A percentile compares a stretch with the other conserved stretches of the same genome.
These are phyloP conservation scores for Ennomos fuscantarius DNA, from an alignment of 2,888 invertebrate species.

Conservation along the genomic window DNA sequence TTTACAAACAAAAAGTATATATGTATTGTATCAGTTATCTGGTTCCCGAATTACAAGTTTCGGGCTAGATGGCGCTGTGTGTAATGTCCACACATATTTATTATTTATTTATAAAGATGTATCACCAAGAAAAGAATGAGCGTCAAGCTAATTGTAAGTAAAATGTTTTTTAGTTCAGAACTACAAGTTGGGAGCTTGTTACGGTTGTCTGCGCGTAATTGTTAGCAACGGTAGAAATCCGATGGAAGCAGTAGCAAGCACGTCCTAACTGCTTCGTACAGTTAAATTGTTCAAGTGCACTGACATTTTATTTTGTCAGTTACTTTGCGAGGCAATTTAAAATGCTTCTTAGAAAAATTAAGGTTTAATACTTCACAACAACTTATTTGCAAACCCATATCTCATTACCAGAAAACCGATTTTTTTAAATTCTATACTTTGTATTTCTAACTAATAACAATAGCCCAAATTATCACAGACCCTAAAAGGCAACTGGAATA, in stretches of 20 bases:
- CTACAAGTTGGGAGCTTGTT: slow-evolving; percentile 1
- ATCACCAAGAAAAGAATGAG: neutral
- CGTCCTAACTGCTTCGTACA: slow-evolving; percentile 15
- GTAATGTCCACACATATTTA: no score
- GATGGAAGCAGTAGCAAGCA: neutral
- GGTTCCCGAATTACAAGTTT: no score
- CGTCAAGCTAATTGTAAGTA: slow-evolving; percentile 3
- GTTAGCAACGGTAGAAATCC: slow-evolving; percentile 12
- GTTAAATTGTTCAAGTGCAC: slow-evolving; percentile 13
- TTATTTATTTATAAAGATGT: no score
- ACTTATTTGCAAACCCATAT: neutral
- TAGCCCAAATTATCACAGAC: neutral
- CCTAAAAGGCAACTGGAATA: neutral
- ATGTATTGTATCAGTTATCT: no score
- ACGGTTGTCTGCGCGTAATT: slow-evolving; percentile 7
- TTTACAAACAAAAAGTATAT: no score
- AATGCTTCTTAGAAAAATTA: slow-evolving; percentile 7
- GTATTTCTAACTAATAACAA: no score
- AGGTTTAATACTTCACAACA: neutral
- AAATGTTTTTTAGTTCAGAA: neutral
- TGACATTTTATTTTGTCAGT: slow-evolving; percentile 28
- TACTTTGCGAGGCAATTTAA: neutral
- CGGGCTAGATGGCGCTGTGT: no score
- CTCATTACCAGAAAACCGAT: no score
- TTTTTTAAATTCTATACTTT: no score